These are phyloP conservation scores for Solen grandis DNA, from an alignment of 1,140 invertebrate genomes.

Conservation along the genomic window DNA sequence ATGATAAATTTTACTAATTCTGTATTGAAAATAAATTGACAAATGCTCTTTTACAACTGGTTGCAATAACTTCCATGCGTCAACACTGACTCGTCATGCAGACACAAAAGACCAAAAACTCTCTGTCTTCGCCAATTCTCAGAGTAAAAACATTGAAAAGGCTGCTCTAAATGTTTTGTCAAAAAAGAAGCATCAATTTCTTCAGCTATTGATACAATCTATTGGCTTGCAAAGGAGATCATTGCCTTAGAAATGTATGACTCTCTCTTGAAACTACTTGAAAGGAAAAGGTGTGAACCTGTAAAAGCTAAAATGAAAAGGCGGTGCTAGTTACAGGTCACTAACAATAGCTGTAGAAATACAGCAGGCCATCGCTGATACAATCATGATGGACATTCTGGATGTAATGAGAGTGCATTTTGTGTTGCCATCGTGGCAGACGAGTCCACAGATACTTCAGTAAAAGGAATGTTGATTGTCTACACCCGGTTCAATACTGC, in stretches of 20 bases:
- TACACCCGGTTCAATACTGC: constrained; percentile 17
- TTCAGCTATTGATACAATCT: background rate
- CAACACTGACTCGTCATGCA: background rate
- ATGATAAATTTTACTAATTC: constrained; percentile 1
- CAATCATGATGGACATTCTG: background rate
- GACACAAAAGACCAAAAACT: constrained; percentile 1
- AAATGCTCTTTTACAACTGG: constrained; percentile 10
- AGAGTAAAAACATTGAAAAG: constrained; percentile 1
- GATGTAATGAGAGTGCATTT: background rate
- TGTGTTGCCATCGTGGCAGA: constrained; percentile 32
- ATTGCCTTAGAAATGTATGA: constrained; percentile 11
- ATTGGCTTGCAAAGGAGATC: constrained; percentile 21
- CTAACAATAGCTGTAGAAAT: constrained; percentile 6
- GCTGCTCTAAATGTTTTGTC: constrained; percentile 4
- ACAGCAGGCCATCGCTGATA: constrained; percentile 20
- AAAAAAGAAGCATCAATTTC: background rate
- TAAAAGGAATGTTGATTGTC: constrained; percentile 22
- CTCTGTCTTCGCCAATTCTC: background rate
- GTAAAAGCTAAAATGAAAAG: background rate
- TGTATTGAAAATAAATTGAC: constrained; percentile 2
- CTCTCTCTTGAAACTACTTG: constrained; percentile 14
- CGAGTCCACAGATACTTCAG: constrained; percentile 48
- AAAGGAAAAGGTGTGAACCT: background rate
- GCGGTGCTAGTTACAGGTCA: constrained; percentile 5
- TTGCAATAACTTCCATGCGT: constrained; percentile 1